Evolutionary conservation across 1,140 invertebrate genomes (phyloP), one percentile per base, ranked within the genome.

Genomic region (Magallana angulata): DNA sequence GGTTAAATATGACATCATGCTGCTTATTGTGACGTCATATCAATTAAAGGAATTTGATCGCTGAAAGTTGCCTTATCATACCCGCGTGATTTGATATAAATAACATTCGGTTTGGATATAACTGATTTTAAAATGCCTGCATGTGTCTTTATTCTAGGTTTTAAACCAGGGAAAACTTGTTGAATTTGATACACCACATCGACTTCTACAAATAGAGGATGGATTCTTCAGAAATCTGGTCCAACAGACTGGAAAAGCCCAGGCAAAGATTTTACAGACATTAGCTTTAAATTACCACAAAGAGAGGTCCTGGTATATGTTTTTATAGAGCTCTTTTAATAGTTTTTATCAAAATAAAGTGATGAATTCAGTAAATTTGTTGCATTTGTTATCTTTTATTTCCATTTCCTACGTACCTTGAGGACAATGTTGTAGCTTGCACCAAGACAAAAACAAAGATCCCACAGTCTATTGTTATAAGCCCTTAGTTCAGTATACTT

Each of bases 161-260:
- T 86, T 93, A 24, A 87, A 90, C 68, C 85, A 92, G 24, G 92
- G 93, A 36, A 81, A 90, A 36, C 84, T 93, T 0, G 85, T 90
- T 11, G 97, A 97, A 94, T 97, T 97, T 92, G 97, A 96, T 82
- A 95, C 96, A 86, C 97, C 97, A 0, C 95, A 96, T 92, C 94
- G 95, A 64, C 94, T 97, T 30, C 93, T 97, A 12, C 95, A 95
- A 9, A 95, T 96, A 48, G 83, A 92, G 18, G 90, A 93, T 56
- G 94, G 95, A n/a, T 81, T 93, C 81, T 95, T 96, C 71, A 92
- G 87, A 18, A 91, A 92, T 24, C 92, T 96, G 88, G 96, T 95
- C 7, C 64, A 91, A 0, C 92, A 91, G 64, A 89, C 89, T 24
- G 92, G 92, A 9, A 85, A 89, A 58, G 80, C 88, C 9, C 91